phyloP scores from a whole-genome alignment of 2,797 vertebrate genomes.

The Harpagifer antarcticus region DNA sequence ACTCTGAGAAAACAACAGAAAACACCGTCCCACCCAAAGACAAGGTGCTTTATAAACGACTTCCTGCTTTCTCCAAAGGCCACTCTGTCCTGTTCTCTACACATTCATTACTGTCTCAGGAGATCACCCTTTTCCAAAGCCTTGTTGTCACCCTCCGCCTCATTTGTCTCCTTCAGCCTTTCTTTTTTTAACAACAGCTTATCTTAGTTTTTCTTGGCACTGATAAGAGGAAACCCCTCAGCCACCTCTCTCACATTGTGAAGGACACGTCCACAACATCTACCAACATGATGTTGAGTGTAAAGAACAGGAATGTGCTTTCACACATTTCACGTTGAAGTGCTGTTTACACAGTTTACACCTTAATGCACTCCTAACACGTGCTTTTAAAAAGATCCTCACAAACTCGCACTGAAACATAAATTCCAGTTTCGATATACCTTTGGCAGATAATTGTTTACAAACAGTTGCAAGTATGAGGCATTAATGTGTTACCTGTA shows the following conservation, averaged over 20 bases:
- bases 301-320: constrained; percentile 17
- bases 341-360: constrained; percentile 54
- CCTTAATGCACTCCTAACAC: constrained; percentile 44
- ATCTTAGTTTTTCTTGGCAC: constrained; percentile 22
- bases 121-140: constrained; percentile 51
- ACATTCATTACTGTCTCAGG: constrained; percentile 22
- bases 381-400: constrained; percentile 14
- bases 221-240: constrained; percentile 11
- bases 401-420: constrained; percentile 54
- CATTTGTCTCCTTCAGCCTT: constrained; percentile 40
- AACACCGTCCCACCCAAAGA: constrained; percentile 47
- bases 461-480: constrained; percentile 44
- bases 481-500: constrained; percentile 13
- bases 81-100: constrained; percentile 10
- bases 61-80: constrained; percentile 44
- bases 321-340: constrained; percentile 24
- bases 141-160: constrained; percentile 30
- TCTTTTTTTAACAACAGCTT: constrained; percentile 37
- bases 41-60: constrained; percentile 49
- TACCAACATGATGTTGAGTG: constrained; percentile 47
- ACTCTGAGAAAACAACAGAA: constrained; percentile 27
- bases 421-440: constrained; percentile 33
- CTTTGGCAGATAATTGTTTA: constrained; percentile 41
- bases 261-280: constrained; percentile 18
- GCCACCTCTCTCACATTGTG: constrained; percentile 9